Evolutionary conservation across 2,888 invertebrate genomes (phyloP).

Genomic region (Spilosoma lubricipeda): DNA sequence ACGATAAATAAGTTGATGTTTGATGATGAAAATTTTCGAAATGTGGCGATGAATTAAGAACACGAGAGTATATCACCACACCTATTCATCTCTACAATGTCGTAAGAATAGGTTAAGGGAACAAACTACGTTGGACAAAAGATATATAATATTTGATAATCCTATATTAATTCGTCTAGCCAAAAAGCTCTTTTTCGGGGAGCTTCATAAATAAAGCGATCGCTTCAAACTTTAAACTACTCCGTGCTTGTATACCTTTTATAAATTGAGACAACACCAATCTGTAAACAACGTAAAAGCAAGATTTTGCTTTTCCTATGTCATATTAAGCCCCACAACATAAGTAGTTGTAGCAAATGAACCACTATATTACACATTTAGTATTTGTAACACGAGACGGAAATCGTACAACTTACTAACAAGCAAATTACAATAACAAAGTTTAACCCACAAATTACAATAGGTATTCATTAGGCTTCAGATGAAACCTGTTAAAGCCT

Average conservation of each 20-base stretch:
- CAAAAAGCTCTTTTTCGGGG: too few relatives aligned
- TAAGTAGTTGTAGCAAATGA: neutral
- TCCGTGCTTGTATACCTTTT: neutral
- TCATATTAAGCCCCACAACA: neutral
- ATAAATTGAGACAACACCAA: neutral
- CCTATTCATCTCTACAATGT: too few relatives aligned
- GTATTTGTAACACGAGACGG: constrained; percentile 11
- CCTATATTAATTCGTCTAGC: too few relatives aligned
- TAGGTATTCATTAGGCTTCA: constrained; percentile 29
- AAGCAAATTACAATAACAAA: constrained; percentile 35
- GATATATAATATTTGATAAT: too few relatives aligned
- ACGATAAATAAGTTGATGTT: neutral
- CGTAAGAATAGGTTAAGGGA: too few relatives aligned
- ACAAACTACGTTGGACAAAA: too few relatives aligned
- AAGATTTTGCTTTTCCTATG: neutral
- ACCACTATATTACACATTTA: neutral
- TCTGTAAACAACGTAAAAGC: neutral
- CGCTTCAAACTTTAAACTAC: neutral
- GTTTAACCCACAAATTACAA: constrained; percentile 18
- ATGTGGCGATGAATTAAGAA: too few relatives aligned
- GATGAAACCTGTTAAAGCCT: constrained; percentile 29
- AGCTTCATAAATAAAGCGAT: neutral
- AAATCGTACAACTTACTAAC: constrained; percentile 13
- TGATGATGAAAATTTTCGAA: too few relatives aligned
- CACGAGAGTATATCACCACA: too few relatives aligned